Conservation (phyloP, 2,888 invertebrate genomes). For the Drosophila neonasuta region DNA sequence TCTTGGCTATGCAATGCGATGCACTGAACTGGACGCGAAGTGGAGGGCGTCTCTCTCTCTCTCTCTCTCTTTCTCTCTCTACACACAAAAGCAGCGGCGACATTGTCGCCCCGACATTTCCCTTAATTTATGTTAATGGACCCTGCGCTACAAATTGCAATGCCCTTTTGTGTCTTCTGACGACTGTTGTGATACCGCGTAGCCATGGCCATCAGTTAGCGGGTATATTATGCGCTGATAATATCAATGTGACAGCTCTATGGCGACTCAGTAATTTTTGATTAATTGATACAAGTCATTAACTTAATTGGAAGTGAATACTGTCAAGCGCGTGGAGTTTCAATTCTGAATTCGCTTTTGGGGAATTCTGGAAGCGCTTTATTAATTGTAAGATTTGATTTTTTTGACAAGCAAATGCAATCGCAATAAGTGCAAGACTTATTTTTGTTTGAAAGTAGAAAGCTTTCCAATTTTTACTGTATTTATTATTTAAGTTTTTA, state of each 20-base stretch:
- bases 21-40: not conserved
- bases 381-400: not conserved
- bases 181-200: conserved; percentile 45
- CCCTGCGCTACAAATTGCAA: conserved; percentile 74
- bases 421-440: not conserved
- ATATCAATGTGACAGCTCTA: not conserved
- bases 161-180: conserved; percentile 63
- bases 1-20: not conserved
- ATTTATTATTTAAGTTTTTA: not conserved
- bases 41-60: conserved; percentile 17
- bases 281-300: not conserved
- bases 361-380: not conserved
- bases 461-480: not conserved
- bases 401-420: not conserved
- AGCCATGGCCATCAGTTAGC: not conserved
- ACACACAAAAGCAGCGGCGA: conserved; percentile 28
- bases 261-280: too few species aligned
- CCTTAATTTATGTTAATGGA: conserved; percentile 80
- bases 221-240: conserved; percentile 14
- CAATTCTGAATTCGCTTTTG: not conserved
- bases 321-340: not conserved
- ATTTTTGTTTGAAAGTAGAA: not conserved
- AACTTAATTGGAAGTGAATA: conserved; percentile 1
- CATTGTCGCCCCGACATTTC: conserved; percentile 56
- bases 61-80: too few species aligned